phyloP scores from a whole-genome alignment of 64 coral and sea anemone species.

The Montipora efflorescens region DNA sequence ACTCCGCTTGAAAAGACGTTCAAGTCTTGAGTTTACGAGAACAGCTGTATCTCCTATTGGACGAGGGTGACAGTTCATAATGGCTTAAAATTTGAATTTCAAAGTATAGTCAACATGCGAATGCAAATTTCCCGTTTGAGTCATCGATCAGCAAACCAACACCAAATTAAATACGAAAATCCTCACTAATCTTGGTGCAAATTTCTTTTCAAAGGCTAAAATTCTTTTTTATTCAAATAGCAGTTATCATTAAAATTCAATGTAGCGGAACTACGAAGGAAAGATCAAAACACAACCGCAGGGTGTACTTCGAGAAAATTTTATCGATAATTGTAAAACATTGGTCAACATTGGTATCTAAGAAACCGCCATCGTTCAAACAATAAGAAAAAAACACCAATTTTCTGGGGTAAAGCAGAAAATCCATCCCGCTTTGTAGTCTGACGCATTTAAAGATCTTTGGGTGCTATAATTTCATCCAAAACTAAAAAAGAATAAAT shows the following conservation, averaged over 20 bases:
- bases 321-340: neutral
- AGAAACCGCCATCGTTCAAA: neutral
- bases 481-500: too few relatives aligned
- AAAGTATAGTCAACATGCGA: conserved; percentile 36
- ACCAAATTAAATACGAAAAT: neutral
- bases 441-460: too few relatives aligned
- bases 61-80: conserved; percentile 6
- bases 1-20: conserved; percentile 28
- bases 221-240: neutral
- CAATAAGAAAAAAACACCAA: neutral
- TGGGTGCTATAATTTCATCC: too few relatives aligned
- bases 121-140: conserved; percentile 22
- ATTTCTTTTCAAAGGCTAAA: neutral
- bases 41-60: conserved; percentile 30
- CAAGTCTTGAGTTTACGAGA: conserved; percentile 14
- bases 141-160: conserved; percentile 10
- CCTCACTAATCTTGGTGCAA: neutral
- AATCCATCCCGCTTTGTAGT: too few relatives aligned
- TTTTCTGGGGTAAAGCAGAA: too few relatives aligned
- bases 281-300: neutral
- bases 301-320: conserved; percentile 18
- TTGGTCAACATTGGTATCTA: neutral
- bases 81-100: conserved; percentile 50
- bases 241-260: conserved; percentile 2
- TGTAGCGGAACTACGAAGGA: conserved; percentile 1